phyloP scores from a whole-genome alignment of 2,888 invertebrate genomes.

The Endotricha flammealis region DNA sequence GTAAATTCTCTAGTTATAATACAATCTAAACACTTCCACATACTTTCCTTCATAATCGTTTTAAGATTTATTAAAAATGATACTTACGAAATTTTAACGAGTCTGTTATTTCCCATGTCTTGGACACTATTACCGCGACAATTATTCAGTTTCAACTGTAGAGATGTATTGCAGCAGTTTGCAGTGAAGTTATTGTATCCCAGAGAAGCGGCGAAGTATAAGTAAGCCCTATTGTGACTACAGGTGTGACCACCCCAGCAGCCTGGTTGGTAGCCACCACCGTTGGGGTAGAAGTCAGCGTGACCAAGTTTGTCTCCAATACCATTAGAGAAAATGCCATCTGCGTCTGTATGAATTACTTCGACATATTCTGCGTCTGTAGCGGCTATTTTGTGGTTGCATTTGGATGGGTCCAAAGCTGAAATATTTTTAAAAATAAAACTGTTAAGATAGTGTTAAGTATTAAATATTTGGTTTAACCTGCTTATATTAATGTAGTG shows the following conservation, averaged over 20 bases:
- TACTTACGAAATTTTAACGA: slow-evolving; percentile 39
- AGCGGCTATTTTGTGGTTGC: slow-evolving; percentile 27
- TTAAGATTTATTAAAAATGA: too few species aligned
- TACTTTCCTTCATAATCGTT: too few species aligned
- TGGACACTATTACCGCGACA: slow-evolving; percentile 31
- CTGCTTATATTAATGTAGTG: too few species aligned
- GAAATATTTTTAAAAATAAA: slow-evolving; percentile 5
- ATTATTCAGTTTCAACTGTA: slow-evolving; percentile 32
- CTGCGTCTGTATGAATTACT: slow-evolving; percentile 51
- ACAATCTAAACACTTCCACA: too few species aligned
- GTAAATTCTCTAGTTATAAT: too few species aligned
- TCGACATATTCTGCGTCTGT: slow-evolving; percentile 52
- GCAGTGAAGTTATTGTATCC: slow-evolving; percentile 28
- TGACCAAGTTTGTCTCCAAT: slow-evolving; percentile 86
- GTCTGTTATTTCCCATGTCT: slow-evolving; percentile 34
- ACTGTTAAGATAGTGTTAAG: too few species aligned
- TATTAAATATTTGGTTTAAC: too few species aligned
- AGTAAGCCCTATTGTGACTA: slow-evolving; percentile 45
- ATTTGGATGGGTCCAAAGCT: slow-evolving; percentile 46
- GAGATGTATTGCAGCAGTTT: slow-evolving; percentile 29
- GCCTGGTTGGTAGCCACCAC: slow-evolving; percentile 82
- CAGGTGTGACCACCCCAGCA: slow-evolving; percentile 39
- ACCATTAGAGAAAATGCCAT: slow-evolving; percentile 63
- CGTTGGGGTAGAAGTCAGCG: slow-evolving; percentile 93
- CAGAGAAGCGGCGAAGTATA: slow-evolving; percentile 43